These are phyloP conservation scores for Masticophis lateralis DNA, from an alignment of 2,797 vertebrate species.

Conservation along the genomic window DNA sequence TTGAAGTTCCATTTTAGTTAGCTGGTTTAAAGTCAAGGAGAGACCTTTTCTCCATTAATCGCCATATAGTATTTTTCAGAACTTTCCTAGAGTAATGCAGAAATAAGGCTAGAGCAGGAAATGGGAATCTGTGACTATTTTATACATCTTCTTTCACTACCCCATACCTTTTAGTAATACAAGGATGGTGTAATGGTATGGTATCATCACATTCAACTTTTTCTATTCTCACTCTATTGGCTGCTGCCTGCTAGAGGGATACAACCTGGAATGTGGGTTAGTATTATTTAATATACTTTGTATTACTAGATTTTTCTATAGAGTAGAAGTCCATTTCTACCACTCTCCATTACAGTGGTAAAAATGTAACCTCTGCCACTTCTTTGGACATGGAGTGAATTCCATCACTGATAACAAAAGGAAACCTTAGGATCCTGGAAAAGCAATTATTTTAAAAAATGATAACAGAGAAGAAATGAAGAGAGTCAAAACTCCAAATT, in stretches of 20 bases:
- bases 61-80: not conserved
- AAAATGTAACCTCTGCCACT: not conserved
- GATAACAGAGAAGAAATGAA: not conserved
- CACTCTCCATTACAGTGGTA: not conserved
- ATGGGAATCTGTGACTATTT: not conserved
- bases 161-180: not conserved
- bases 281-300: not conserved
- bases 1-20: not conserved
- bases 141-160: not conserved
- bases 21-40: not conserved
- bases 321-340: not conserved
- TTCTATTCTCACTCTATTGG: not conserved
- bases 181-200: not conserved
- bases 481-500: not conserved
- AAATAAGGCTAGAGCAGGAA: not conserved
- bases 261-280: not conserved
- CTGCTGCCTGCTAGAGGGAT: not conserved
- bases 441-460: too few relatives aligned
- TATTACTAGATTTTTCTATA: not conserved
- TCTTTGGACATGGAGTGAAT: not conserved
- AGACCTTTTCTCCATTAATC: not conserved
- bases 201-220: not conserved
- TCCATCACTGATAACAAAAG: not conserved
- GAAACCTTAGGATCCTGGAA: not conserved
- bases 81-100: not conserved